These are phyloP conservation scores for Heterodera carotae DNA, from an alignment of 1,140 invertebrate genomes.

Conservation along the genomic window DNA sequence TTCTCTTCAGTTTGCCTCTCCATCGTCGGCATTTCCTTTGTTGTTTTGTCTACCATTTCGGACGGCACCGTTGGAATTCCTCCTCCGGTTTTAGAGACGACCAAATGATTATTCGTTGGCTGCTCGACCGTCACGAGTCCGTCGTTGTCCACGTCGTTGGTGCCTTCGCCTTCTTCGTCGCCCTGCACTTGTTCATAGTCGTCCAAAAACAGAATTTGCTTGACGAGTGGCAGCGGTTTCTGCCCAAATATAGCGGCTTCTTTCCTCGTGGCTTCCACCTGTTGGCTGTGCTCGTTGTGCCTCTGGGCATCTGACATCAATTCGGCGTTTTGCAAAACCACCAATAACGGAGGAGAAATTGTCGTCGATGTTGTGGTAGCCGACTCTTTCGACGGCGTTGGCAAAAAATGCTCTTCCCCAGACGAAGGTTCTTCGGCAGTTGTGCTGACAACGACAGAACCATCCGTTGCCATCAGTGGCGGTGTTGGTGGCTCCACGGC, in stretches of 20 bases:
- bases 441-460: neutral
- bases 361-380: neutral
- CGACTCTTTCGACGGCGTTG: neutral
- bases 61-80: neutral
- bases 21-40: neutral
- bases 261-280: neutral
- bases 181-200: conserved; percentile 37
- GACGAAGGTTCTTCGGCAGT: neutral
- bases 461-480: neutral
- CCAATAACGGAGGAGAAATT: conserved; percentile 12
- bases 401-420: neutral
- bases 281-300: conserved; percentile 3
- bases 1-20: neutral
- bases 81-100: neutral
- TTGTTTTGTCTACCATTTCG: neutral
- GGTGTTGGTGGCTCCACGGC: conserved; percentile 1
- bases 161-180: conserved; percentile 31
- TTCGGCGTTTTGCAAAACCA: conserved; percentile 31
- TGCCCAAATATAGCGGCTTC: no score
- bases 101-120: no score
- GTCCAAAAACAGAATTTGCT: conserved; percentile 37
- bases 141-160: conserved; percentile 11
- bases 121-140: neutral
- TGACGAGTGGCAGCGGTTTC: no score
- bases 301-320: neutral